These are phyloP conservation scores for Pogonomyrmex californicus DNA, from an alignment of 1,140 invertebrate species.

Conservation along the genomic window DNA sequence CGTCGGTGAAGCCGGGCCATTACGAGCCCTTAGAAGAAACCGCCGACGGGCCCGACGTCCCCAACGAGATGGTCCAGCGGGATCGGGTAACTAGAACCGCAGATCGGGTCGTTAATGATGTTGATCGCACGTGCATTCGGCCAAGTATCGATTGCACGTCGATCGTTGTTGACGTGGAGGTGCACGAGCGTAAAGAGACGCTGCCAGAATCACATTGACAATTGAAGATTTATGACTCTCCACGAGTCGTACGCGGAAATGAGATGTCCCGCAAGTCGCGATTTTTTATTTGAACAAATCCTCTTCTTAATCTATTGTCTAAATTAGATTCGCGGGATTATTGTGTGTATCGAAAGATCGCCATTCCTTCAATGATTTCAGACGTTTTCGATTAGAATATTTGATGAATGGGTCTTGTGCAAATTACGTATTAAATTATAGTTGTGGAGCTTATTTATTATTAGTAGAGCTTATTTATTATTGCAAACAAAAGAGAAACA, in stretches of 20 bases:
- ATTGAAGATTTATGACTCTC: not conserved
- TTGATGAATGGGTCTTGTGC: not conserved
- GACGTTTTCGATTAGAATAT: not conserved
- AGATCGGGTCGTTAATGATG: conserved; percentile 34
- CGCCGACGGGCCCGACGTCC: conserved; percentile 68
- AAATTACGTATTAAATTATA: not conserved
- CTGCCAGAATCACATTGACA: conserved; percentile 27
- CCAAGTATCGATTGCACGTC: conserved; percentile 50
- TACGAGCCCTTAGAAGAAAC: conserved; percentile 83
- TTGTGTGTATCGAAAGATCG: not conserved
- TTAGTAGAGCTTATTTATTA: not conserved
- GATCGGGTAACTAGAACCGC: conserved; percentile 25
- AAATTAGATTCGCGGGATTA: not conserved
- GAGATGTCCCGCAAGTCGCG: not conserved
- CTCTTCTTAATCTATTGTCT: not conserved
- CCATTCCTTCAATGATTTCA: not conserved
- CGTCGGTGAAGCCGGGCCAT: conserved; percentile 79
- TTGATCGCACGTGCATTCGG: conserved; percentile 11
- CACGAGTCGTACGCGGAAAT: not conserved
- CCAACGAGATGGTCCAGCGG: conserved; percentile 41
- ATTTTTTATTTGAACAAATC: not conserved
- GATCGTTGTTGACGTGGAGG: conserved; percentile 79
- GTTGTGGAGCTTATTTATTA: conserved; percentile 18
- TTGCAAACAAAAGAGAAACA: not conserved
- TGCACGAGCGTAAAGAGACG: conserved; percentile 75